These are phyloP conservation scores for Lycocerus yunnanus DNA, from an alignment of 2,888 invertebrate genomes.

Conservation along the genomic window DNA sequence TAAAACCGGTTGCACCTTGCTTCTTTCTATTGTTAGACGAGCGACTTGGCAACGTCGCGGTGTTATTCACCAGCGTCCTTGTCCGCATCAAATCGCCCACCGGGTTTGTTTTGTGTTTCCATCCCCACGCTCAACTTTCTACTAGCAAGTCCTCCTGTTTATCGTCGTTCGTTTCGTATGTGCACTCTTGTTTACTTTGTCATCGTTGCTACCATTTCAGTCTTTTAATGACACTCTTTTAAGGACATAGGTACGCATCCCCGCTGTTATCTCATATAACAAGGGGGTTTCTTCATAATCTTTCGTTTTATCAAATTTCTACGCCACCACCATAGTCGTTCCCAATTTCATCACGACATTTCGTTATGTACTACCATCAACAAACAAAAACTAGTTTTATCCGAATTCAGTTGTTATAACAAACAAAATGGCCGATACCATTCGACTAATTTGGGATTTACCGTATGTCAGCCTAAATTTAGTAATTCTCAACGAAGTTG, in stretches of 20 bases:
- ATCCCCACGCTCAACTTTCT: conserved; percentile 13
- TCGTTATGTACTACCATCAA: too few species aligned
- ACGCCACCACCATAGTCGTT: background rate
- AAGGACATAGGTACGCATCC: background rate
- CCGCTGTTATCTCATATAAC: background rate
- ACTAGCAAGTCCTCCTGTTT: conserved; percentile 2
- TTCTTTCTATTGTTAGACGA: conserved; percentile 27
- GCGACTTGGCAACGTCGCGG: conserved; percentile 30
- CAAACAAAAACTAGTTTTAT: background rate
- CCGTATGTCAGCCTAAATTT: background rate
- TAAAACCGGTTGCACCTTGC: conserved; percentile 23
- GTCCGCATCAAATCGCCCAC: conserved; percentile 33
- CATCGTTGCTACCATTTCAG: background rate
- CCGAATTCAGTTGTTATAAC: background rate
- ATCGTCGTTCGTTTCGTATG: background rate
- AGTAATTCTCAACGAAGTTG: background rate
- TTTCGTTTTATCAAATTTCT: conserved; percentile 1
- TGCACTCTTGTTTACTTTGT: background rate
- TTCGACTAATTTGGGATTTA: background rate
- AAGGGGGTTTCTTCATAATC: background rate
- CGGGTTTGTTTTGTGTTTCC: conserved; percentile 15
- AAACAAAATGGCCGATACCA: background rate
- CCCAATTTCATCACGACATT: background rate
- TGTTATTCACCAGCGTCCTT: conserved; percentile 37
- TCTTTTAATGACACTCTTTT: background rate